Base-by-base conservation (phyloP, 2,797 vertebrate genomes). In the Cacajao melanocephalus region DNA sequence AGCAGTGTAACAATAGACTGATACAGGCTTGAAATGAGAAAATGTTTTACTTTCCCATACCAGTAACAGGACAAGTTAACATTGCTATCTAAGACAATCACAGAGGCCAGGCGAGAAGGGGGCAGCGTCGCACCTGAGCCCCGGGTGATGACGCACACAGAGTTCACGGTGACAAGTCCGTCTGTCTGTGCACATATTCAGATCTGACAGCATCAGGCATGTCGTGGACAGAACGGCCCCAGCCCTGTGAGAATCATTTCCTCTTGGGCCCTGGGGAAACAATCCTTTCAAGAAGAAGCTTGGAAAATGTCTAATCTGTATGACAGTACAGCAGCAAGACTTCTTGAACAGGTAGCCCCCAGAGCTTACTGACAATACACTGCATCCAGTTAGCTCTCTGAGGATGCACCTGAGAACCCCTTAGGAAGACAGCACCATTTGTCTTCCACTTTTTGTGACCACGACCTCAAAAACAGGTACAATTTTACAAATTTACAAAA, bases 31-130 rank as follows among this genome's bases (percentile, higher is more conserved):
- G 20, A 11, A 22, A 44, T 39, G 8, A 13, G 46, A 39, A 61
- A 92, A 70, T 33, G 17, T 33, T 28, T 28, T 17, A 28, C 19
- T 30, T 50, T 52, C 17, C 52, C 0, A 0, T 24, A 4, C 33
- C 15, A 20, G 22, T 4, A 28, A 39, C 2, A 48, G 58, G 30
- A 36, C 33, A 58, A 28, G 30, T 28, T 20, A 4, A 26, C n/a
- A 4, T 5, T 22, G 0, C 61, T 10, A 0, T 15, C 7, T 2
- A 19, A 36, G 57, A 39, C 0, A 8, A 36, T 1, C 24, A 1
- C 33, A 3, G 11, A 12, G 14, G 10, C 1, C 3, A 12, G n/a
- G 6, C 28, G 41, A 61, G 44, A 55, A 36, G 9, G 13, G 41
- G 2, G 10, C 4, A 8, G 14, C 0, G 5, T 8, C 10, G 30